Base-by-base conservation (phyloP, 2,888 invertebrate genomes). In the Aleiodes leptofemur region DNA sequence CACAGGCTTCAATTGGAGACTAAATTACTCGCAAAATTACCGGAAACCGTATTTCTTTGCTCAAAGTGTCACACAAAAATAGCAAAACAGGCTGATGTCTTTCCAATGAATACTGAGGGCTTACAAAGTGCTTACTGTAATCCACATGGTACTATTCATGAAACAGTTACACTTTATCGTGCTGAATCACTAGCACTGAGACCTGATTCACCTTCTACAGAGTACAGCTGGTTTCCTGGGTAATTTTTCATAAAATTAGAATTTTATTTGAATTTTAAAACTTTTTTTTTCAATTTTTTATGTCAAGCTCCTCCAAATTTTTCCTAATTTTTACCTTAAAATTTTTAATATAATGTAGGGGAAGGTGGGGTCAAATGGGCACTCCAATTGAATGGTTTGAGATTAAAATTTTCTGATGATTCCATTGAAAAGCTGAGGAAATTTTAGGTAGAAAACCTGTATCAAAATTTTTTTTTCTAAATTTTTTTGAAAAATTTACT, bases 161-260 rank as follows among this genome's bases (percentile, higher is more conserved):
- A 96, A 87, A 96, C 95, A 4, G 91, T 96, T 56, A 96, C 96
- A 0, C 91, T 94, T 0, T 90, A 91, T 77, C 90, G 90, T 71
- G 91, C 92, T 0, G 88, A 90, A 23, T 91, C 92, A 78, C 89
- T 92, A 16, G 84, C 89, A 53, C 88, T 93, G 14, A 90, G 91
- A 43, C 90, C 90, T 0, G 90, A 91, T 5, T 82, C 88, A 64
- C 92, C 95, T 0, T 94, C 94, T 1, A 92, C 92, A n/a, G 93
- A 94, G 81, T 94, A 94, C 85, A 94, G 94, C 79, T 96, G 96
- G 96, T 96, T 96, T 88, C 96, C 96, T 6, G 96, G 95, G 94
- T 94, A 90, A 89, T 51, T 64, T 72, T 57, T 57, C 31, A 48
- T 53, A 23, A 23, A 23, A 23, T 23, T 23, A 23, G 23, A 23